Percentiles rank a stretch among this genome's conserved stretches.
Evolutionary conservation across 2,797 vertebrate genomes (phyloP).

Genomic region (Pseudomugil tenellus): DNA sequence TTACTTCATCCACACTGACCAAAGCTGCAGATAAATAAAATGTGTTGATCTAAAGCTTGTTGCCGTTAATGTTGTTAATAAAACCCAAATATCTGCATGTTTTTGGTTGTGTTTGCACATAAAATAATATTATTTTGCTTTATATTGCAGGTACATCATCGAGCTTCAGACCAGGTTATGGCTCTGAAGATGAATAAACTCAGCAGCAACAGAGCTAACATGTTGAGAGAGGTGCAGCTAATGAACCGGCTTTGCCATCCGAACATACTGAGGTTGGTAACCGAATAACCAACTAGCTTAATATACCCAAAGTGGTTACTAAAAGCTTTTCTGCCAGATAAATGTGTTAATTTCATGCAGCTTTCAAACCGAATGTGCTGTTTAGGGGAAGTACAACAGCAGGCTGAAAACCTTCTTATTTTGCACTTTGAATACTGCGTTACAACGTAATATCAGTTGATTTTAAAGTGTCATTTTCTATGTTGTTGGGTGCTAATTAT

Average conservation of each 20-base stretch:
- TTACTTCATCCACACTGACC: not conserved
- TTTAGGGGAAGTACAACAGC: too few relatives aligned
- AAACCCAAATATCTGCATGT: not conserved
- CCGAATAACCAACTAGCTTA: not conserved
- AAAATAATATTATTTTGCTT: constrained; percentile 10
- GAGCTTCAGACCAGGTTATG: constrained; percentile 95
- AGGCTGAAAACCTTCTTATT: not conserved
- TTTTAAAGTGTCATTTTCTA: not conserved
- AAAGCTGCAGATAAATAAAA: not conserved
- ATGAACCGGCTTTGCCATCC: constrained; percentile 97
- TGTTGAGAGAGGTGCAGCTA: constrained; percentile 96
- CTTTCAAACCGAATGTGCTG: not conserved
- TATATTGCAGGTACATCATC: constrained; percentile 88
- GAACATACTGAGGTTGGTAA: constrained; percentile 73
- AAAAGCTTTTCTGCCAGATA: not conserved
- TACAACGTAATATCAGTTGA: not conserved
- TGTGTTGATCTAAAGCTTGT: not conserved
- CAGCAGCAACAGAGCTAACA: constrained; percentile 96
- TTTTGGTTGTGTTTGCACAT: not conserved
- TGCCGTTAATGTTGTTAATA: not conserved
- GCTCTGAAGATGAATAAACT: constrained; percentile 98
- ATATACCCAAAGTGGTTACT: not conserved
- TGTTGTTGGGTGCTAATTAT: constrained; percentile 4
- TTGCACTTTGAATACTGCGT: constrained; percentile 5
- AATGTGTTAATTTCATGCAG: not conserved